phyloP scores from a whole-genome alignment of 1,140 invertebrate genomes.

The Liolophura sinensis region DNA sequence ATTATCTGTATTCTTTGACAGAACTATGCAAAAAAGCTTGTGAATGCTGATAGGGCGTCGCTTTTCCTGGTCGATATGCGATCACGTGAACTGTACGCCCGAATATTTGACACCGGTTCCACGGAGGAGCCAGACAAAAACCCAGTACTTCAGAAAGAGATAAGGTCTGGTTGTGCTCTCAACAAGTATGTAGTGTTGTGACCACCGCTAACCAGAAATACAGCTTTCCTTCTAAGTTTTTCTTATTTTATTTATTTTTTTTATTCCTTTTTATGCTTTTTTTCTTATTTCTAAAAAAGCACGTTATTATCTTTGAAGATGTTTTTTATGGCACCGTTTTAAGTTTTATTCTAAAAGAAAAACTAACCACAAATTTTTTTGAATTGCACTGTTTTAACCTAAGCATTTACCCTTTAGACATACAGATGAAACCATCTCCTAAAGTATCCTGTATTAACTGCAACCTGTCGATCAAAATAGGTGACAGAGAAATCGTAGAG shows the following conservation, averaged over 20 bases:
- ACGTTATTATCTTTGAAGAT: no score
- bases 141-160: slow-evolving; percentile 41
- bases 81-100: slow-evolving; percentile 76
- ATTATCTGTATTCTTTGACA: slow-evolving; percentile 21
- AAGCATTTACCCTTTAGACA: no score
- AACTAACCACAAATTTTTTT: no score
- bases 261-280: not conserved
- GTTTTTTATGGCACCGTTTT: no score
- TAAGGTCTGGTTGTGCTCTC: slow-evolving; percentile 39
- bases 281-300: no score
- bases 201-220: not conserved
- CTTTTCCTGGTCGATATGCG: slow-evolving; percentile 75
- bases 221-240: not conserved
- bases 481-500: no score
- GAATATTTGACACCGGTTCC: slow-evolving; percentile 72
- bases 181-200: not conserved
- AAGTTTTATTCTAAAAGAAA: no score
- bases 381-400: no score
- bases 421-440: no score
- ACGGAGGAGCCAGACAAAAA: slow-evolving; percentile 23
- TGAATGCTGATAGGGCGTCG: slow-evolving; percentile 79
- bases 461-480: no score
- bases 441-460: no score
- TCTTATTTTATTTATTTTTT: slow-evolving; percentile 4
- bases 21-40: slow-evolving; percentile 64